Conservation (phyloP, 1,140 invertebrate species). For the Drosophila baimaii region DNA sequence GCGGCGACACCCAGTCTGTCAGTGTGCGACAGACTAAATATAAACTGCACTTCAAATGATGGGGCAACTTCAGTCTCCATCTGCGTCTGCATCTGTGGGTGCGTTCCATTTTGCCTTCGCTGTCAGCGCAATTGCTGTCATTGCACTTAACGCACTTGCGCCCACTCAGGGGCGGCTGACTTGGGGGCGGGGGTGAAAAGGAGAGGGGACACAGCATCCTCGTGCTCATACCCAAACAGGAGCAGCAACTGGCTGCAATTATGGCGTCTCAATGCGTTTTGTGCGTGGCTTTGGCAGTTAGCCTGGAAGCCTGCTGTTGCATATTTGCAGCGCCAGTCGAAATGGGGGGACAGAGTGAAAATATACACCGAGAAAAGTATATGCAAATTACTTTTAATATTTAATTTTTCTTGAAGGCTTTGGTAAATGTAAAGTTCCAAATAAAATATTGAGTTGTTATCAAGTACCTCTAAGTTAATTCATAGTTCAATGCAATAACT, state of each 20-base stretch:
- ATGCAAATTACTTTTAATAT: too few relatives aligned
- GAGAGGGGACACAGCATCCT: conserved; percentile 3
- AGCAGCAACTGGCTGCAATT: conserved; percentile 74
- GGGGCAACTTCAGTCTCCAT: conserved; percentile 36
- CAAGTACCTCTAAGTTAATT: too few relatives aligned
- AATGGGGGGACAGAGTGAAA: conserved; percentile 7
- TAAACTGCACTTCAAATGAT: conserved; percentile 69
- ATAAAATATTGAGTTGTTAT: too few relatives aligned
- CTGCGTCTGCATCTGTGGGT: conserved; percentile 26
- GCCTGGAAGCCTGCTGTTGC: conserved; percentile 61
- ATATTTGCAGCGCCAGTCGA: conserved; percentile 58
- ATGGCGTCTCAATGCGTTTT: conserved; percentile 79
- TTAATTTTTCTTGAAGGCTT: too few relatives aligned
- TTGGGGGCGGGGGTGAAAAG: neutral
- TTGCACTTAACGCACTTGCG: conserved; percentile 79
- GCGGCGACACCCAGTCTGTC: conserved; percentile 32
- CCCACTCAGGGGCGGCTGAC: conserved; percentile 31
- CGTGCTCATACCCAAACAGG: conserved; percentile 14
- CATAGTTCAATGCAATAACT: too few relatives aligned
- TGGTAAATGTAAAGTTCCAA: too few relatives aligned
- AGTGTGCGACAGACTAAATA: conserved; percentile 68
- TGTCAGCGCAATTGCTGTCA: conserved; percentile 79
- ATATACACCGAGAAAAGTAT: conserved; percentile 7
- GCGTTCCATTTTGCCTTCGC: conserved; percentile 67
- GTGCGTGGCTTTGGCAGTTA: conserved; percentile 79